Evolutionary conservation across 2,797 vertebrate genomes (phyloP).

Genomic region (Melanotaenia nigrans): DNA sequence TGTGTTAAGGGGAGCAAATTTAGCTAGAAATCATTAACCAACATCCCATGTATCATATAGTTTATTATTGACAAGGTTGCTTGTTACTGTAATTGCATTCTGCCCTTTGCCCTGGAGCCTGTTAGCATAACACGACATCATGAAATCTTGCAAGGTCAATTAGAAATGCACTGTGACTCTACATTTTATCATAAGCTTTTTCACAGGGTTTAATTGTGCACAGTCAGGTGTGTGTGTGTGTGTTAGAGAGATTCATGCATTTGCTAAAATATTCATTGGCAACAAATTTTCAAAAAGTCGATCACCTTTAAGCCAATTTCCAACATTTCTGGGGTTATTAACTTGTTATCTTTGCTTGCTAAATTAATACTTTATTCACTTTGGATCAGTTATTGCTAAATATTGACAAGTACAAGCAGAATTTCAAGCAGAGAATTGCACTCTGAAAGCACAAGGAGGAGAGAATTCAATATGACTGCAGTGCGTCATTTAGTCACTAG

Average conservation of each 20-base stretch:
- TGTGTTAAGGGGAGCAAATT: conserved; percentile 13
- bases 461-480: conserved; percentile 32
- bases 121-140: conserved; percentile 28
- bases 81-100: conserved; percentile 12
- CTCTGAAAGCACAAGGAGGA: conserved; percentile 3
- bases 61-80: conserved; percentile 32
- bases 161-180: conserved; percentile 36
- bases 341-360: not conserved
- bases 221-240: conserved; percentile 9
- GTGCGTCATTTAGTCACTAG: conserved; percentile 45
- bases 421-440: conserved; percentile 1
- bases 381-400: not conserved
- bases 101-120: conserved; percentile 18
- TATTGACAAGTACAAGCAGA: conserved; percentile 9
- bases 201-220: conserved; percentile 33
- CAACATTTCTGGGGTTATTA: not conserved
- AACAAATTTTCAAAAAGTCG: not conserved
- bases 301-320: not conserved
- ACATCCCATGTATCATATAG: conserved; percentile 38
- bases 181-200: conserved; percentile 37
- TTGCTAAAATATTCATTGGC: conserved; percentile 6
- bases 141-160: conserved; percentile 52
- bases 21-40: conserved; percentile 38
- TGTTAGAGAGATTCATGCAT: conserved; percentile 1
- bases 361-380: conserved; percentile 2